Percentiles rank a stretch among this genome's conserved stretches.
These are phyloP conservation scores for Chironomus riparius DNA, from an alignment of 2,888 invertebrate species.

Conservation along the genomic window DNA sequence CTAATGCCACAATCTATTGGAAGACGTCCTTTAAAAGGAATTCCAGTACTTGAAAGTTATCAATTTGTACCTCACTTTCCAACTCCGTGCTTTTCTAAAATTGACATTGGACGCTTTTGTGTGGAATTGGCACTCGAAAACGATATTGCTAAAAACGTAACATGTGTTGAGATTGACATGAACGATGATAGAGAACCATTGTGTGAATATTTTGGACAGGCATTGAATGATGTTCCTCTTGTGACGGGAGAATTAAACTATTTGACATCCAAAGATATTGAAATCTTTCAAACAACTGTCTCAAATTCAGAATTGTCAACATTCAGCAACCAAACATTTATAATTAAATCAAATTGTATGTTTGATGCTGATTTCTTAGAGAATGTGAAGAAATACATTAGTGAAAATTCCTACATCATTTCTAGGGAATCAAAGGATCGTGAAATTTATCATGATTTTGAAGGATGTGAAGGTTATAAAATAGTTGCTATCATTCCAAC, in stretches of 20 bases:
- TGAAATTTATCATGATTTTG: too few relatives aligned
- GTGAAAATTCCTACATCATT: too few relatives aligned
- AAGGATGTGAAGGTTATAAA: too few relatives aligned
- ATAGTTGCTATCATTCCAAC: too few relatives aligned
- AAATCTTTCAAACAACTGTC: too few relatives aligned
- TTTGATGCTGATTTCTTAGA: too few relatives aligned
- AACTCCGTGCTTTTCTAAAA: slow-evolving; percentile 32
- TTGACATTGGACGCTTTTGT: slow-evolving; percentile 50
- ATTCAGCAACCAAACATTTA: too few relatives aligned
- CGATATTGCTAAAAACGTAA: slow-evolving; percentile 51
- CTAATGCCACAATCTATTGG: slow-evolving; percentile 67
- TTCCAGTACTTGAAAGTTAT: slow-evolving; percentile 70
- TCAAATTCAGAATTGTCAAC: too few relatives aligned
- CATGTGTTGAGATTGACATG: slow-evolving; percentile 50
- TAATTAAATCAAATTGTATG: too few relatives aligned
- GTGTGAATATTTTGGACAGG: slow-evolving; percentile 48
- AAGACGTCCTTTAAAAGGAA: slow-evolving; percentile 54
- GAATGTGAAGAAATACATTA: too few relatives aligned
- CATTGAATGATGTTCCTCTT: slow-evolving; percentile 58
- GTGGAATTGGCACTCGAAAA: slow-evolving; percentile 70
- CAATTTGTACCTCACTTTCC: slow-evolving; percentile 58
- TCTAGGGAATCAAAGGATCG: too few relatives aligned
- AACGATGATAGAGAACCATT: slow-evolving; percentile 44
- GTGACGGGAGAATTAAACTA: slow-evolving; percentile 58
- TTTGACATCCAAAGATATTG: slow-evolving; percentile 32